Base-by-base conservation (phyloP, 2,797 vertebrate genomes). In the Pseudopleuronectes americanus region DNA sequence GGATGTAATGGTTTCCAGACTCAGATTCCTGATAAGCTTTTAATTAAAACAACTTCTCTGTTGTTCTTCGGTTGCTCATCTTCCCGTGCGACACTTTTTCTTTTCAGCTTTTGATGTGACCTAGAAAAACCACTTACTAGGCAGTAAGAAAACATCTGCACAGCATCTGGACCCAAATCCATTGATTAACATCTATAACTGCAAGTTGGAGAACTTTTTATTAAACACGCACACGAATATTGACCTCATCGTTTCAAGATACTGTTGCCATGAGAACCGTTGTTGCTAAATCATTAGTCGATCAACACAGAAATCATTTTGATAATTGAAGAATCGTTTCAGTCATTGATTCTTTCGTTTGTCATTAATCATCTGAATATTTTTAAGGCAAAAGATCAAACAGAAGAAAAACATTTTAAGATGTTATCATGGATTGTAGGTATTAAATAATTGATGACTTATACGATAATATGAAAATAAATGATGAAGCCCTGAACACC, bases 91-190 rank as follows among this genome's bases (percentile, higher is more conserved):
- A 36, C 33, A 10, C 10, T 36, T 36, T 12, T 36, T 10, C 10
- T 38, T 38, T 31, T 48, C 1, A 48, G 45, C 19, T 48, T 21
- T 48, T 48, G 6, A 21, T 1, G n/a, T 48, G 17, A 21, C 17
- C 47, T 8, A 10, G 17, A n/a, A 21, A 48, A 48, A 48, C 7
- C 13, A 16, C 12, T 12, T 45, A 12, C 7, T 14, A n/a, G n/a
- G n/a, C n/a, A n/a, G n/a, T n/a, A n/a, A n/a, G 6, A 49, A 45
- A 71, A 43, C n/a, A 57, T 38, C 68, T 57, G 28, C 24, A 48
- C 2, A 48, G n/a, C 28, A 71, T 67, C 49, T 67, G 57, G 21
- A 36, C 24, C 49, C 26, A 43, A 31, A 57, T 26, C 8, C 3
- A 48, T 26, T 33, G 0, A 43, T 55, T 2, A 57, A 53, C 2